Conservation (phyloP, 1,140 invertebrate genomes). For the Bathynomus jamesi region DNA sequence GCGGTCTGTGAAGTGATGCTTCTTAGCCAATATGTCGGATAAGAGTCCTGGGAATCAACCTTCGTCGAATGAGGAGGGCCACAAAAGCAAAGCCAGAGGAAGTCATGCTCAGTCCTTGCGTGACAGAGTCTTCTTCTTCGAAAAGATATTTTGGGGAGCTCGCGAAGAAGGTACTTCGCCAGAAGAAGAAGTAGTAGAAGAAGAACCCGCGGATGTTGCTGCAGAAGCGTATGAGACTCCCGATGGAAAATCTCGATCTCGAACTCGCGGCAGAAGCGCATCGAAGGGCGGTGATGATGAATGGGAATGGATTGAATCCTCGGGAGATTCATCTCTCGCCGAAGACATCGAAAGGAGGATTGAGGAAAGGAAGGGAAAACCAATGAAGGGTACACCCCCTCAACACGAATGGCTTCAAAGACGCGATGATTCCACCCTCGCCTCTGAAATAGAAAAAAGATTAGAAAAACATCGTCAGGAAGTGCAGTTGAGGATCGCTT, state of each 20-base stretch:
- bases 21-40: neutral
- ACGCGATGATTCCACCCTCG: neutral
- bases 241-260: neutral
- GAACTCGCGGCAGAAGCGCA: neutral
- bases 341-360: neutral
- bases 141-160: neutral
- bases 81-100: too few relatives aligned
- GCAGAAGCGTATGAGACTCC: neutral
- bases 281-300: neutral
- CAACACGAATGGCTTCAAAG: neutral
- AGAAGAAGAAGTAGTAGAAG: neutral
- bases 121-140: neutral
- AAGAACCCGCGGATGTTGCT: neutral
- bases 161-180: neutral
- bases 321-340: neutral
- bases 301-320: neutral
- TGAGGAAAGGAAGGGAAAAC: neutral
- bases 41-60: neutral
- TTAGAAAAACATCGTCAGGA: neutral
- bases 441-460: neutral
- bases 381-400: neutral
- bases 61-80: neutral
- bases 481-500: neutral
- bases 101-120: neutral
- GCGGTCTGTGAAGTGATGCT: neutral